Base-by-base conservation (phyloP, 2,113 vertebrate species). In the Channa argus region DNA sequence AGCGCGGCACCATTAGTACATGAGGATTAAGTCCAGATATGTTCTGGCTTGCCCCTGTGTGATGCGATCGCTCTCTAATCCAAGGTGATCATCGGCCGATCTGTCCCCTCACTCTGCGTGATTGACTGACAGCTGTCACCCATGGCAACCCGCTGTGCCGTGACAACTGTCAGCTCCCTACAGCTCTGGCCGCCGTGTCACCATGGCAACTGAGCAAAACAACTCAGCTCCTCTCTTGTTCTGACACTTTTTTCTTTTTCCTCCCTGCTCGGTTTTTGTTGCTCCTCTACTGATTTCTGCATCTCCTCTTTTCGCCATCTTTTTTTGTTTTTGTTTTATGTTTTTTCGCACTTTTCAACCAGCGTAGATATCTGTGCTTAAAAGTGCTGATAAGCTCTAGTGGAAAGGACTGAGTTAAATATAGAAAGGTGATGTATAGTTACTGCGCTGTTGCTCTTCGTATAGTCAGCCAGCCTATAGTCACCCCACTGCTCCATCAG, bases 81-180 rank as follows among this genome's bases (percentile, higher is more conserved):
- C 88, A 83, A 91, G 84, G 90, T 89, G 88, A 91, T 94, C 88
- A 90, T 90, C 81, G 34, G 70, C 79, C 74, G 79, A 84, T 91
- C 86, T 88, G 88, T 82, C 89, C 80, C 88, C 79, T 85, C 88
- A 80, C 82, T 92, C 88, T 66, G 67, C 58, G 39, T 64, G 88
- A 89, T 87, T 91, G 91, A 92, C 88, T 88, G 90, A 89, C 92
- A 92, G 92, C 91, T 91, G 92, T 93, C 91, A 88, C 89, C 87
- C 80, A 45, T 54, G 86, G 88, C 90, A 70, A 86, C 81, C 83
- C 46, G 73, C 85, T 5, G 77, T 38, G 64, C 85, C 53, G 52
- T 69, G 84, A 87, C 86, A 86, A 91, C 86, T 89, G 91, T 90
- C 91, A 85, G 70, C 15, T 78, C 51, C 33, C 82, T 37, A 15